These are phyloP conservation scores for Porites rus DNA, from an alignment of 92 coral and sea anemone genomes.

Conservation along the genomic window DNA sequence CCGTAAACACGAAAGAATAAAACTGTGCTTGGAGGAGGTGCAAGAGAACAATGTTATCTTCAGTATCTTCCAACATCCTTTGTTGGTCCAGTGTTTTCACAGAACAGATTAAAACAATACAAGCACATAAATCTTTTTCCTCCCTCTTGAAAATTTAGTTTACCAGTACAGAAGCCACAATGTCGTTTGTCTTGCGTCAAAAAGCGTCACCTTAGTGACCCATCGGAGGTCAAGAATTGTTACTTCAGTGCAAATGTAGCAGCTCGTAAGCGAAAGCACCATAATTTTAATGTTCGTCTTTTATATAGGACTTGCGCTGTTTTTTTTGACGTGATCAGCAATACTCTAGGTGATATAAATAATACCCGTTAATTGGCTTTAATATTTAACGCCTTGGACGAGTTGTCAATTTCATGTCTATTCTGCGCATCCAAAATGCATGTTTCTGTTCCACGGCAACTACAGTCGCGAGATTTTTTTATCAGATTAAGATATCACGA, in stretches of 20 bases:
- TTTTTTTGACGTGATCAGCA: not conserved
- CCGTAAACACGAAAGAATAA: constrained; percentile 27
- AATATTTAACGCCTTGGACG: constrained; percentile 38
- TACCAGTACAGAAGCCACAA: not conserved
- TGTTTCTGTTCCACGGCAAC: constrained; percentile 52
- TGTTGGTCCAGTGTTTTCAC: constrained; percentile 4
- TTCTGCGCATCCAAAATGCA: constrained; percentile 25
- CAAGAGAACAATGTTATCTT: not conserved
- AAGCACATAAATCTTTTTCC: constrained; percentile 9
- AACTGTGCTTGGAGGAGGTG: constrained; percentile 8
- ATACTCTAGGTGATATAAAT: constrained; percentile 1
- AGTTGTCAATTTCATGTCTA: constrained; percentile 47
- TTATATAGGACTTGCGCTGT: constrained; percentile 7
- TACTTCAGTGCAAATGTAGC: not conserved
- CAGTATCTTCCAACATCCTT: not conserved
- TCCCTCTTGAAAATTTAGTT: not conserved
- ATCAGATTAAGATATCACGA: constrained; percentile 39
- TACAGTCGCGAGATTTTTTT: constrained; percentile 8
- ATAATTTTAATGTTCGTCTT: not conserved
- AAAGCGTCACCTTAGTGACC: not conserved
- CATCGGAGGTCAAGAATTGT: no score
- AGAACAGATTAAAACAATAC: not conserved
- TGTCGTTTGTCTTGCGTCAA: not conserved
- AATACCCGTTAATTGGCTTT: constrained; percentile 37
- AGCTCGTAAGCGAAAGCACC: not conserved